These are phyloP conservation scores for Halcyon badia DNA, from an alignment of 2,797 vertebrate species.

Conservation along the genomic window DNA sequence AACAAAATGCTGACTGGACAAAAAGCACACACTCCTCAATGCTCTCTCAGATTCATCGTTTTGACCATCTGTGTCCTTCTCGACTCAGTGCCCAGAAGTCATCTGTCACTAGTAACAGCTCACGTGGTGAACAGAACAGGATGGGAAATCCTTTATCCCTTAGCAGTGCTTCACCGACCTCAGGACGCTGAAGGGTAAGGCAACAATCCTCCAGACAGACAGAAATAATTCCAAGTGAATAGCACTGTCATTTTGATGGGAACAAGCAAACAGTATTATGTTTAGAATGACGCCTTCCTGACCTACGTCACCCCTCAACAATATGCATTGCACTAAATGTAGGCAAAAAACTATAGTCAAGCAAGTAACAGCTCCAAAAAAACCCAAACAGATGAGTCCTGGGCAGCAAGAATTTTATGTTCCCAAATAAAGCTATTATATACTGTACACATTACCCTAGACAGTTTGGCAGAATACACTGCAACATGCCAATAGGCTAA, in stretches of 20 bases:
- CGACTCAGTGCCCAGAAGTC: slow-evolving; percentile 89
- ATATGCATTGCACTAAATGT: accelerated
- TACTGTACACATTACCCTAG: background rate
- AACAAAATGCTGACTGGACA: slow-evolving; percentile 85
- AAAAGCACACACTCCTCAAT: slow-evolving; percentile 57
- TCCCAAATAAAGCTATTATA: slow-evolving; percentile 3
- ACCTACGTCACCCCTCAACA: background rate
- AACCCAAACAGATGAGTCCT: background rate
- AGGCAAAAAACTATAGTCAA: background rate
- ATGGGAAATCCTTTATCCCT: slow-evolving; percentile 82
- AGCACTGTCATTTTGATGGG: background rate
- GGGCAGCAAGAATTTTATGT: background rate
- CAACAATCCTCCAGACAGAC: background rate
- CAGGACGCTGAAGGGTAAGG: slow-evolving; percentile 79
- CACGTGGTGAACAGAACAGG: slow-evolving; percentile 73
- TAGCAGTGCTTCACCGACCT: slow-evolving; percentile 79
- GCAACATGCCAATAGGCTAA: background rate
- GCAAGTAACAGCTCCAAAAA: background rate
- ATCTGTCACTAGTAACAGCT: slow-evolving; percentile 86
- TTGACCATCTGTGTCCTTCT: slow-evolving; percentile 99
- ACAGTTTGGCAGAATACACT: background rate
- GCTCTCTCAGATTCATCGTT: slow-evolving; percentile 86
- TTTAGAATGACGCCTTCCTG: background rate
- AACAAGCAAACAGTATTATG: accelerated
- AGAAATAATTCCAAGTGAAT: slow-evolving; percentile 58